Percentiles rank a stretch among this genome's conserved stretches.
Evolutionary conservation across 2,888 invertebrate species (phyloP).

Genomic region (Pinctada fucata): DNA sequence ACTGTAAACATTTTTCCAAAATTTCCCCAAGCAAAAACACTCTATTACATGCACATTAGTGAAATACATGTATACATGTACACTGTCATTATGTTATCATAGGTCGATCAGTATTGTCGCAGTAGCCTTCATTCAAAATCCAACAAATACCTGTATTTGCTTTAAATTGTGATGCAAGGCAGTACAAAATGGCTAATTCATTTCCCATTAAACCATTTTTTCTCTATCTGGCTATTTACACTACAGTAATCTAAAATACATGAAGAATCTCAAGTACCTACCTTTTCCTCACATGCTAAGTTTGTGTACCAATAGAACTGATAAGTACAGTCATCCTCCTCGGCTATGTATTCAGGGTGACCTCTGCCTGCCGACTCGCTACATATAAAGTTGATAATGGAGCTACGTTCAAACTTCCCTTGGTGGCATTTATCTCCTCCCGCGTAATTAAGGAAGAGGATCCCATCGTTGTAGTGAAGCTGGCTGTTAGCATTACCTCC

Average conservation of each 20-base stretch:
- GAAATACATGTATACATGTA: too few relatives aligned
- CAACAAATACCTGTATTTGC: too few relatives aligned
- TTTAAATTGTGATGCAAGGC: too few relatives aligned
- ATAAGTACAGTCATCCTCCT: constrained; percentile 70
- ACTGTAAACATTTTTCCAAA: neutral
- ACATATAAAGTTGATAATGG: constrained; percentile 73
- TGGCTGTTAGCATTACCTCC: constrained; percentile 65
- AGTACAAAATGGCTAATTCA: too few relatives aligned
- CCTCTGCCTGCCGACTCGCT: constrained; percentile 59
- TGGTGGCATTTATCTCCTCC: constrained; percentile 68
- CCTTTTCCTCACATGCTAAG: constrained; percentile 70
- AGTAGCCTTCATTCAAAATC: too few relatives aligned
- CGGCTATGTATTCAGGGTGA: constrained; percentile 65
- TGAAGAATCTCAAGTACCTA: constrained; percentile 22
- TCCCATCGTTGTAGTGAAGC: constrained; percentile 62
- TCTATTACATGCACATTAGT: too few relatives aligned
- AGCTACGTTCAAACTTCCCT: constrained; percentile 56
- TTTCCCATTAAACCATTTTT: too few relatives aligned
- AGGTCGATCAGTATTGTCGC: too few relatives aligned
- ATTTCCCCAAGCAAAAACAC: too few relatives aligned
- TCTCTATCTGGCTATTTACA: too few relatives aligned
- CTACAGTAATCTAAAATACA: too few relatives aligned
- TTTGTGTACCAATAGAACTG: constrained; percentile 72
- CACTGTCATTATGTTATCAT: too few relatives aligned
- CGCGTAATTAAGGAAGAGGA: constrained; percentile 68